Conservation (phyloP, 23 tunicate genomes). For the Styela clava region DNA sequence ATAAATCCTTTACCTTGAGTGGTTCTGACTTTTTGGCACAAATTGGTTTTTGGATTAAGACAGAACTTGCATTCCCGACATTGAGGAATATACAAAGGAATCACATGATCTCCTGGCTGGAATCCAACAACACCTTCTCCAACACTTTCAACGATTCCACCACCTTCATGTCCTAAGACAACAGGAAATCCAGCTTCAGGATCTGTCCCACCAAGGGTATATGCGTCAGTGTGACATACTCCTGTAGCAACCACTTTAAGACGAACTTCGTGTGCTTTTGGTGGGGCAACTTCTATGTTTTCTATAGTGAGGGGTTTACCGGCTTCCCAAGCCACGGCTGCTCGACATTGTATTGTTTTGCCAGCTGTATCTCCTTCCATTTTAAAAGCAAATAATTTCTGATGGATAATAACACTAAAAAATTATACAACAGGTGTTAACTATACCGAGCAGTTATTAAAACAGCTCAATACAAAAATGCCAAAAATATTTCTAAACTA, state of each 20-base stretch:
- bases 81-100: constrained; percentile 95
- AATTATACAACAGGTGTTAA: too few relatives aligned
- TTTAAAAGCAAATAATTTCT: not conserved
- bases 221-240: constrained; percentile 98
- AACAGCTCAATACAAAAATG: not conserved
- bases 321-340: constrained; percentile 98
- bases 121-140: constrained; percentile 89
- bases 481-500: too few relatives aligned
- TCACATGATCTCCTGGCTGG: constrained; percentile 85
- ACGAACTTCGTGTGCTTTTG: constrained; percentile 94
- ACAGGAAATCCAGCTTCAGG: constrained; percentile 93
- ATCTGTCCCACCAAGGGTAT: constrained; percentile 86
- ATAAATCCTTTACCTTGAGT: constrained; percentile 96
- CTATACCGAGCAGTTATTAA: not conserved
- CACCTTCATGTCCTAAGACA: constrained; percentile 96
- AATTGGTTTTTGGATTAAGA: constrained; percentile 80
- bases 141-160: constrained; percentile 94
- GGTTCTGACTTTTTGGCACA: constrained; percentile 80
- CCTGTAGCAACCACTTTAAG: constrained; percentile 84
- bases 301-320: constrained; percentile 86
- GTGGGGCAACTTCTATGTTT: constrained; percentile 89
- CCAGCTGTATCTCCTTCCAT: constrained; percentile 28
- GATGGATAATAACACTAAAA: too few relatives aligned
- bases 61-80: constrained; percentile 94
- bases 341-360: constrained; percentile 80